Percentiles rank a stretch among this genome's conserved stretches.
phyloP scores from a whole-genome alignment of 2,113 vertebrate species.

The Urocolius indicus region DNA sequence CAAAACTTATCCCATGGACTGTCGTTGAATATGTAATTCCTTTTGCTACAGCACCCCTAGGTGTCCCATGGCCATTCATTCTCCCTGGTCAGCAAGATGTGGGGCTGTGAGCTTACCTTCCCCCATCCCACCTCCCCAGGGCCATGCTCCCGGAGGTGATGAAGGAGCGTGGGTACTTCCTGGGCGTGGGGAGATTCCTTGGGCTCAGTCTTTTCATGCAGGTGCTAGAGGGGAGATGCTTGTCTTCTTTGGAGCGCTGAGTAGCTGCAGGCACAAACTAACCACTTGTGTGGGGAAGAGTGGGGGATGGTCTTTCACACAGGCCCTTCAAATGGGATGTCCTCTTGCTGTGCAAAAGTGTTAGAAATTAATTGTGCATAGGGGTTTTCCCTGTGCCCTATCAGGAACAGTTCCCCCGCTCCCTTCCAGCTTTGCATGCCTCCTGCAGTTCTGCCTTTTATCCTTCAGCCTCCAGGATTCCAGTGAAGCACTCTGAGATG shows the following conservation, averaged over 20 bases:
- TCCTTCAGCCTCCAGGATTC: background rate
- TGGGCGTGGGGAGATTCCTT: background rate
- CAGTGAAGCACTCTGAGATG: background rate
- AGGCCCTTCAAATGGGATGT: background rate
- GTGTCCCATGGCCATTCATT: background rate
- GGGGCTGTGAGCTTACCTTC: background rate
- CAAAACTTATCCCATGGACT: background rate
- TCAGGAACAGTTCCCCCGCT: background rate
- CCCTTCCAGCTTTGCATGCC: slow-evolving; percentile 27
- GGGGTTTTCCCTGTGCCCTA: slow-evolving; percentile 31
- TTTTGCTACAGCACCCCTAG: background rate
- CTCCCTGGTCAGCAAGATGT: background rate
- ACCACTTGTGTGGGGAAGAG: slow-evolving; percentile 42
- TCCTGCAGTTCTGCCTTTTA: background rate
- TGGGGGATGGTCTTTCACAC: slow-evolving; percentile 54
- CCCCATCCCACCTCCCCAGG: background rate
- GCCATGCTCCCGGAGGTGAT: background rate
- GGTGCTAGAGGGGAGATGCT: slow-evolving; percentile 36
- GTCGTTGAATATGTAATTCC: background rate
- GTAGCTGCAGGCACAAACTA: slow-evolving; percentile 60
- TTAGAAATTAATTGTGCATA: background rate
- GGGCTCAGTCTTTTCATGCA: slow-evolving; percentile 12
- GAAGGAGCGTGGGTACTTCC: background rate
- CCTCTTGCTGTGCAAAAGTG: background rate
- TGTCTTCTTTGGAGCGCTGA: slow-evolving; percentile 3